phyloP scores from a whole-genome alignment of 1,140 invertebrate genomes.

The Rhizoglyphus robini region DNA sequence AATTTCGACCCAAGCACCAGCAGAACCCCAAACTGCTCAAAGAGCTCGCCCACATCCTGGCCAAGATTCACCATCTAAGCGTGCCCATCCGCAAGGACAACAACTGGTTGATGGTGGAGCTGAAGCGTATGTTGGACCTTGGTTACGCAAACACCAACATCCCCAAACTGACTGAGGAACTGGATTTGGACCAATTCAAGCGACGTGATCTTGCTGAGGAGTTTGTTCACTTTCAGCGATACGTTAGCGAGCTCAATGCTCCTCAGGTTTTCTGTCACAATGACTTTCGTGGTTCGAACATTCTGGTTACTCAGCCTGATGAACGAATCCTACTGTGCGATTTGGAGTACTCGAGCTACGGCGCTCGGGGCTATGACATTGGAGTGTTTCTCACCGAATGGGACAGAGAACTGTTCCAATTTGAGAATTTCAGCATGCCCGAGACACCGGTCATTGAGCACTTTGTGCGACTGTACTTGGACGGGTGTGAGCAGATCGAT shows the following conservation, averaged over 20 bases:
- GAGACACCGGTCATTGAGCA: neutral
- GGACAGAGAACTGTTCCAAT: neutral
- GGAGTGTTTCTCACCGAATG: neutral
- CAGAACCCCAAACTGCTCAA: neutral
- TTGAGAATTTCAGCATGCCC: neutral
- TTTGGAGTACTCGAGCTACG: constrained; percentile 1
- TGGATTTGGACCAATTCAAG: neutral
- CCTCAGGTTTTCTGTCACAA: constrained; percentile 10
- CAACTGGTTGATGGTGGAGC: neutral
- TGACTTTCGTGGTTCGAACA: constrained; percentile 13
- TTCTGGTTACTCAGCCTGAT: neutral
- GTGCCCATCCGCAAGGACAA: constrained; percentile 6
- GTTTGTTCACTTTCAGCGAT: neutral
- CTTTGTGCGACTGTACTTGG: neutral
- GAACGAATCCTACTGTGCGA: constrained; percentile 5
- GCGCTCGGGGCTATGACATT: constrained; percentile 5
- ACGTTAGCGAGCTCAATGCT: neutral
- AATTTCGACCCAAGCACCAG: constrained; percentile 12
- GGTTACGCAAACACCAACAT: neutral
- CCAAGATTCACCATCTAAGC: neutral
- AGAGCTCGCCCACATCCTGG: neutral
- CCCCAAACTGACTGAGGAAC: neutral
- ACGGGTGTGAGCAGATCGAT: neutral
- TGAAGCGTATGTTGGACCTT: neutral
- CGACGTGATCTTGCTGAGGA: neutral